Evolutionary conservation across 2,797 vertebrate species (phyloP), one percentile per base, ranked within the genome.

Genomic region (Fratercula arctica): DNA sequence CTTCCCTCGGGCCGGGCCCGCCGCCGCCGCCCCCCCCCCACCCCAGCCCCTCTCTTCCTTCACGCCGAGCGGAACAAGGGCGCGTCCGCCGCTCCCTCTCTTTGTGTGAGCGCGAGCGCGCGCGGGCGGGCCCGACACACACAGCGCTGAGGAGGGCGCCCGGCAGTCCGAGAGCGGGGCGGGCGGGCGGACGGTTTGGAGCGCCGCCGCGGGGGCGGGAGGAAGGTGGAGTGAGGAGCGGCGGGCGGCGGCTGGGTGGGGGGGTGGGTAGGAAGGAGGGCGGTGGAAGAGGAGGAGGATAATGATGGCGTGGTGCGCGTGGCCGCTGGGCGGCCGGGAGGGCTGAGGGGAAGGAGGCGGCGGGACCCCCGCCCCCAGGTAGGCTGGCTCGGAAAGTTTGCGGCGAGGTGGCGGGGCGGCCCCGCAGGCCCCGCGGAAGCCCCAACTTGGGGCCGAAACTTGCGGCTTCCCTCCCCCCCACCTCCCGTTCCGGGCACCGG

Each of bases 371-470:
- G 72, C 85, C 89, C 83, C 79, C 82, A 87, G 92, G 88, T 74
- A 89, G 94, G 92, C 78, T 84, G 92, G 81, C 79, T 92, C 16
- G 79, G 77, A 87, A 96, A 96, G 91, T 95, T 94, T 69, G 59
- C 82, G 78, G 85, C 21, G 78, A 77, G 93, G 81, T 37, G 72
- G 23, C 6, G 88, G 48, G 63, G 77, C 20, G n/a, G 68, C 48
- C 39, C 67, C 66, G n/a, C 50, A 39, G 80, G 79, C 68, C 78
- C 66, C 16, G n/a, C 43, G 46, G 84, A 90, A 85, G 70, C 90
- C 45, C 31, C 53, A 61, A 28, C 80, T 86, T 26, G 48, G 63
- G 60, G 90, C 48, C 85, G 78, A 89, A 93, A 86, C 85, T 87
- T 75, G 93, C 4, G 59, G 80, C 12, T 70, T 68, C 8, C 13